Evolutionary conservation across 1,140 invertebrate species (phyloP).

Genomic region (Gonatopus flavifemur): DNA sequence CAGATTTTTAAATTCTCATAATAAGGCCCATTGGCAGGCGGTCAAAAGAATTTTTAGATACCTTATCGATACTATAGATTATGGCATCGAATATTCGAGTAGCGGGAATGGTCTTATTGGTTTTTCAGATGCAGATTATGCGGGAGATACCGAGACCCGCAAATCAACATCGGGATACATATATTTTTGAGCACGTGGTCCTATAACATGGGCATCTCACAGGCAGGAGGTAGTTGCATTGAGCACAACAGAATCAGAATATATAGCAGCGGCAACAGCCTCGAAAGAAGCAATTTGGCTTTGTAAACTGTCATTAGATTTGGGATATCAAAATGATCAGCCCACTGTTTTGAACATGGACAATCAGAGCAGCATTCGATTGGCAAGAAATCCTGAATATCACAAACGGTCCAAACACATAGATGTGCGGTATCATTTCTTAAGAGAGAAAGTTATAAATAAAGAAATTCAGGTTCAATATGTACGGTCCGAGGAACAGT

Average conservation of each 20-base stretch:
- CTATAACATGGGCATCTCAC: slow-evolving; percentile 41
- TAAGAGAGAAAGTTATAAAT: slow-evolving; percentile 31
- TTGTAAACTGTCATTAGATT: slow-evolving; percentile 20
- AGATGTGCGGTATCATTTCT: slow-evolving; percentile 41
- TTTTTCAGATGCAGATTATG: slow-evolving; percentile 39
- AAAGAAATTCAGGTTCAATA: slow-evolving; percentile 17
- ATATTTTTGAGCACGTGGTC: slow-evolving; percentile 19
- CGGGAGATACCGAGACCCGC: slow-evolving; percentile 26
- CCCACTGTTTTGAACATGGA: slow-evolving; percentile 30
- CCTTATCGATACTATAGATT: neutral
- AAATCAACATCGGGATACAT: slow-evolving; percentile 37
- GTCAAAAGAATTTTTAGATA: neutral
- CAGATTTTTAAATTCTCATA: neutral
- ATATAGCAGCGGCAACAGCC: slow-evolving; percentile 39
- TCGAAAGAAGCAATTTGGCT: slow-evolving; percentile 45
- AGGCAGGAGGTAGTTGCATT: slow-evolving; percentile 47
- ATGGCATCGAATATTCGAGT: neutral
- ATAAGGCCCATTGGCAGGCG: neutral
- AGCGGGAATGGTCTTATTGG: neutral
- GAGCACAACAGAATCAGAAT: slow-evolving; percentile 50
- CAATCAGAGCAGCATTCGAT: slow-evolving; percentile 42
- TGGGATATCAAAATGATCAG: neutral
- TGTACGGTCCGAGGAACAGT: slow-evolving; percentile 27
- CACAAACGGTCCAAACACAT: slow-evolving; percentile 41
- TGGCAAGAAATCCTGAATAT: slow-evolving; percentile 43